phyloP scores from a whole-genome alignment of 1,140 invertebrate genomes.

The Rhagoletis pomonella region DNA sequence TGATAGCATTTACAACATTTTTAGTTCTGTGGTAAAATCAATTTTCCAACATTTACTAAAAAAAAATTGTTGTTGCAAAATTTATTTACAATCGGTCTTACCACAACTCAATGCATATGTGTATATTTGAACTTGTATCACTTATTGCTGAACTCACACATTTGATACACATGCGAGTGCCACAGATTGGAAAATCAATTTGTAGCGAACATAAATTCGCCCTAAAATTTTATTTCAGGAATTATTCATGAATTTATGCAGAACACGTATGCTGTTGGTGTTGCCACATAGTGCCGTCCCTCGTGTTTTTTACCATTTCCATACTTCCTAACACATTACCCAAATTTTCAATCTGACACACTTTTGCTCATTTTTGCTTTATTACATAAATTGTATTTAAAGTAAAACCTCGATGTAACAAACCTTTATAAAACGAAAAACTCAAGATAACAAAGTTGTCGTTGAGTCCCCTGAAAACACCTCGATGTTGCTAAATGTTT shows the following conservation, averaged over 20 bases:
- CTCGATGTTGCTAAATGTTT: no score
- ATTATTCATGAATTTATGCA: constrained; percentile 35
- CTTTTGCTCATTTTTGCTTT: no score
- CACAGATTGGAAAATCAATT: constrained; percentile 19
- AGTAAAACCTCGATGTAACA: no score
- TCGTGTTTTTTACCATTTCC: background rate
- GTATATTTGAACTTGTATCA: no score
- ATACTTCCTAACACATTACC: background rate
- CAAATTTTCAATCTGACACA: background rate
- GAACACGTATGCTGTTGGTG: background rate
- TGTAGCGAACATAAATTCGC: background rate
- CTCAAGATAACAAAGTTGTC: no score
- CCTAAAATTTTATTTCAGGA: background rate
- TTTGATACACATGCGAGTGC: background rate
- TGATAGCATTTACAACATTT: background rate
- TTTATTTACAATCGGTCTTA: background rate
- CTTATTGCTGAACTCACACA: background rate
- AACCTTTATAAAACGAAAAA: no score
- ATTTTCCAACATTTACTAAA: background rate
- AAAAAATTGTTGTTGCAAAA: background rate
- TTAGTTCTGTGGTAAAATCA: background rate
- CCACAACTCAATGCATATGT: background rate
- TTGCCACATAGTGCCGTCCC: background rate
- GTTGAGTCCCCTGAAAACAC: no score
- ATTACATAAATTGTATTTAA: no score